Percentiles rank a stretch among this genome's conserved stretches.
phyloP scores from a whole-genome alignment of 1,140 invertebrate genomes.

The Cyrtorhinus lividipennis region DNA sequence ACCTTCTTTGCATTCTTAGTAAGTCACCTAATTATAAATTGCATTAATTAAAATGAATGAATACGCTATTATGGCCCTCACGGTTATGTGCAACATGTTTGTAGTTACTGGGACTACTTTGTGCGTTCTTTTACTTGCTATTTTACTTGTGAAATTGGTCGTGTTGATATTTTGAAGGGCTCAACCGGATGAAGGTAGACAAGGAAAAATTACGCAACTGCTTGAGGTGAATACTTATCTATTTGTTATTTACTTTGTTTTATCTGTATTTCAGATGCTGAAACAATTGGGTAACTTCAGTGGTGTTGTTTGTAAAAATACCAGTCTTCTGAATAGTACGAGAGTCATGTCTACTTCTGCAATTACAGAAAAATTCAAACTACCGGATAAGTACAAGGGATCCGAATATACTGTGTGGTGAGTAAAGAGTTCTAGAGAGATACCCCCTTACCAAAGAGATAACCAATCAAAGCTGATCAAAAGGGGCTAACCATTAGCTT shows the following conservation, averaged over 20 bases:
- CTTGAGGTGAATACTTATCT: no score
- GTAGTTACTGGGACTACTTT: background rate
- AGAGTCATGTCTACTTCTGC: slow-evolving; percentile 10
- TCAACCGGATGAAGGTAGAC: no score
- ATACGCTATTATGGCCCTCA: background rate
- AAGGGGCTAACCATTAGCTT: no score
- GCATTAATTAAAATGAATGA: background rate
- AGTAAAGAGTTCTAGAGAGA: no score
- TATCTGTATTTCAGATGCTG: background rate
- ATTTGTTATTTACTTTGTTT: background rate
- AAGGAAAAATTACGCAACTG: no score
- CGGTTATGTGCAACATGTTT: background rate
- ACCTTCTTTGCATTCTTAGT: background rate
- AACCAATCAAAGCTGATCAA: no score
- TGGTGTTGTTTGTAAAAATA: background rate
- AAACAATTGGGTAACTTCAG: background rate
- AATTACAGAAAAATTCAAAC: slow-evolving; percentile 36
- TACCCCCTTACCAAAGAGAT: no score
- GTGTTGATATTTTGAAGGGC: background rate
- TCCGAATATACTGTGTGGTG: slow-evolving; percentile 35
- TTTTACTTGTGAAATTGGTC: background rate
- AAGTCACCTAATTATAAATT: background rate
- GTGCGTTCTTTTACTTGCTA: background rate
- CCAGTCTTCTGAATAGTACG: background rate
- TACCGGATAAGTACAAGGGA: slow-evolving; percentile 41